phyloP scores from a whole-genome alignment of 2,888 invertebrate species.

The Dioctria linearis region DNA sequence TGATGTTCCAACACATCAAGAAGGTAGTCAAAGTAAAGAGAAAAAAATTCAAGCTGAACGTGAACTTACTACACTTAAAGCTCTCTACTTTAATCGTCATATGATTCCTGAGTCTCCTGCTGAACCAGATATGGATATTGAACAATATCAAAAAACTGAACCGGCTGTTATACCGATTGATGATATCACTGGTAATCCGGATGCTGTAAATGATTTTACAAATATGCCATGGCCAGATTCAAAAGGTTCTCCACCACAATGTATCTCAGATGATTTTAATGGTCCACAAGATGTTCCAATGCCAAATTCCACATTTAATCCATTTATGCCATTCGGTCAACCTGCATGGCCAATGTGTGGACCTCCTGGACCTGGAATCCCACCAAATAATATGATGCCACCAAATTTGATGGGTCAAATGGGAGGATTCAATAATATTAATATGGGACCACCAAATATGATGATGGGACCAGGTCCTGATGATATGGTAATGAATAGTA shows the following conservation, averaged over 20 bases:
- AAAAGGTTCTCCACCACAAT: conserved; percentile 76
- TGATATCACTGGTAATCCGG: conserved; percentile 87
- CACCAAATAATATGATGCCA: conserved; percentile 48
- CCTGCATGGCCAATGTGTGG: conserved; percentile 64
- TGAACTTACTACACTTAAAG: conserved; percentile 87
- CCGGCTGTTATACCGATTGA: conserved; percentile 90
- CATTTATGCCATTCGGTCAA: conserved; percentile 67
- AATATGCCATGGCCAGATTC: conserved; percentile 89
- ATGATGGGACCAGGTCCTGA: conserved; percentile 38
- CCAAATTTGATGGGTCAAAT: conserved; percentile 59
- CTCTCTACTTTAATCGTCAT: conserved; percentile 84
- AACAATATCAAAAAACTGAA: conserved; percentile 83
- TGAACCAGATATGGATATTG: conserved; percentile 90
- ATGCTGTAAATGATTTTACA: conserved; percentile 84
- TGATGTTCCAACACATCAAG: conserved; percentile 76
- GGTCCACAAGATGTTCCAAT: conserved; percentile 57
- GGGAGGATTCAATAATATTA: conserved; percentile 59
- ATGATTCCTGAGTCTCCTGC: conserved; percentile 89
- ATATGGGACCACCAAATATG: conserved; percentile 61
- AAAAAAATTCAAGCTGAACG: conserved; percentile 89
- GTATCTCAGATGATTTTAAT: conserved; percentile 59
- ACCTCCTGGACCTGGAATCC: conserved; percentile 55
- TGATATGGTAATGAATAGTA: conserved; percentile 41
- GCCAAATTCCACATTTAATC: conserved; percentile 64
- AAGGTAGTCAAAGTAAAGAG: conserved; percentile 88